Base-by-base conservation (phyloP, 2,797 vertebrate genomes). In the Sarcophilus harrisii region DNA sequence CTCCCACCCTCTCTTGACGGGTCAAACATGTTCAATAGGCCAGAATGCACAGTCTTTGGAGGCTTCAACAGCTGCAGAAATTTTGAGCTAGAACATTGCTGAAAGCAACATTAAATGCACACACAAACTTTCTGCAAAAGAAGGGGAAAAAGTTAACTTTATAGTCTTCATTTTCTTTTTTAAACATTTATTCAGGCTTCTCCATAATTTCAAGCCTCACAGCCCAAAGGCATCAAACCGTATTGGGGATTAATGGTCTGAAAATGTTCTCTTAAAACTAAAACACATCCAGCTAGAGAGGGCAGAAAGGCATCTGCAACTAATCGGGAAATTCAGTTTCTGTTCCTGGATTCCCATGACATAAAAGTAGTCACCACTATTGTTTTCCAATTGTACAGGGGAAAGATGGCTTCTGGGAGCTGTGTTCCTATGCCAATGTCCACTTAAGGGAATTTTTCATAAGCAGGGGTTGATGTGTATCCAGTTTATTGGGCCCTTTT, bases 201-300 rank as follows among this genome's bases (percentile, higher is more conserved):
- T 97, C 60, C 55, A 94, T 45, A 94, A 92, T 94, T 98, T 97
- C 96, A 97, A 94, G 97, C 96, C 91, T 96, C 57, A 91, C 93
- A 96, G 95, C 57, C 91, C 93, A 95, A 97, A 97, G 92, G 96
- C 57, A 91, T 91, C 90, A 91, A 95, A 92, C 81, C 81, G 30
- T 91, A 90, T 54, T 97, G 91, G 96, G 95, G 95, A 90, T 96
- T 98, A 97, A 96, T 95, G 95, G 94, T 60, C 96, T 97, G 97
- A 96, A 97, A 97, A 95, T 90, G 96, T 97, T 95, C 93, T 90
- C 94, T 98, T 97, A 97, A 95, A 97, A 96, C 97, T 96, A 97
- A 97, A 97, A 95, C 52, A 94, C 96, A 97, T 90, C 89, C 96
- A 96, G 93, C 96, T 94, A 95, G 93, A 58, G n/a, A 66, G 92